Evolutionary conservation across 2,113 vertebrate genomes (phyloP), one percentile per base, ranked within the genome.

Genomic region (Tachysurus vachellii): DNA sequence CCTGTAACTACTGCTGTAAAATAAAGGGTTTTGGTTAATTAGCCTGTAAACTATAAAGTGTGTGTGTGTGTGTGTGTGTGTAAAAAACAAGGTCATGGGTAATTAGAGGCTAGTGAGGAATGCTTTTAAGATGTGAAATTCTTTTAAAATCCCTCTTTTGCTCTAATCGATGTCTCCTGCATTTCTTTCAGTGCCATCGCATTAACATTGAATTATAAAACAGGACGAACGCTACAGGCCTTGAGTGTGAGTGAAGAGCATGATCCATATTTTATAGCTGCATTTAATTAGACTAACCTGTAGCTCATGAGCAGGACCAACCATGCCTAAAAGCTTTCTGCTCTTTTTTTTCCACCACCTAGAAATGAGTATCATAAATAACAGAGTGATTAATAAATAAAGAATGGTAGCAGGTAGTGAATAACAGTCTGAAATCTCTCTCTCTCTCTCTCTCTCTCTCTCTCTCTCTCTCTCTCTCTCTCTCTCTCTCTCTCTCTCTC

Each of bases 251-350:
- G 56, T 79, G 71, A 26, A 85, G 42, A 73, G 26, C 28, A 73
- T 84, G 85, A 88, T 89, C 85, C 89, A 57, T 92, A 82, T 92
- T 90, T 91, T 61, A 90, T 88, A 81, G 82, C 44, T 17, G 16
- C 17, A 31, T 87, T 90, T 77, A 77, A 91, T 92, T 93, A 88
- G 87, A 82, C 88, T 89, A 79, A 89, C 87, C 71, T 84, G 88
- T 50, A 71, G 75, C 26, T 28, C 26, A 28, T 62, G 3, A 16
- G 79, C 80, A 54, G 68, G 19, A 2, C 31, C 21, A 47, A 2
- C 47, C 21, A 47, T 53, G 71, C 86, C 85, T 70, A 64, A 87
- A 83, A 59, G 62, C 80, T 68, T 21, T 53, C 23, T 50, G 47
- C 87, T 85, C 88, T 76, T 59, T 64, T 53, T 36, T 64, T 53